phyloP scores from a whole-genome alignment of 2,888 invertebrate species.

The Cataglyphis altisquamis region DNA sequence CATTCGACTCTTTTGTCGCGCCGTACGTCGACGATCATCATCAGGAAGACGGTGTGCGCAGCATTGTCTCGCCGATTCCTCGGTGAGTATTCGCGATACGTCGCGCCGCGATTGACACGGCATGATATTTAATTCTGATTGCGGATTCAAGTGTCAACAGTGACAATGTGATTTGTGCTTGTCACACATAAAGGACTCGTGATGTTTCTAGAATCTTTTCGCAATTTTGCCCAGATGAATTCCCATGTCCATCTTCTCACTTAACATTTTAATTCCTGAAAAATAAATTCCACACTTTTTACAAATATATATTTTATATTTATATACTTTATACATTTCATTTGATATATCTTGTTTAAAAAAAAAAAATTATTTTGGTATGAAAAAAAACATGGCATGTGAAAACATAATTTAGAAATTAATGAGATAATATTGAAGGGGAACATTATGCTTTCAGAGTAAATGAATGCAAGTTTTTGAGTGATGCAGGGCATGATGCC shows the following conservation, averaged over 20 bases:
- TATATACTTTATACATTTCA: neutral
- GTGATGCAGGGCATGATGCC: conserved; percentile 85
- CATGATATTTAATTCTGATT: neutral
- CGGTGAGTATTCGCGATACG: conserved; percentile 32
- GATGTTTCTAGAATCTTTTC: neutral
- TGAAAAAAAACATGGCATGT: neutral
- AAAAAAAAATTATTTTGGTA: neutral
- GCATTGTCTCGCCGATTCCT: conserved; percentile 58
- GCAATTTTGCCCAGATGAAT: neutral
- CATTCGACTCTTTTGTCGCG: conserved; percentile 56
- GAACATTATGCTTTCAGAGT: conserved; percentile 70
- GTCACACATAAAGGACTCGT: neutral
- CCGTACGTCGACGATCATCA: conserved; percentile 35
- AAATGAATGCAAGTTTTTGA: conserved; percentile 77
- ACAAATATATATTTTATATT: neutral
- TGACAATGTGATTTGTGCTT: neutral
- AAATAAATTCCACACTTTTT: neutral
- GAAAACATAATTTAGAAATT: neutral
- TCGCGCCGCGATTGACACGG: neutral
- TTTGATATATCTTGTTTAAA: neutral
- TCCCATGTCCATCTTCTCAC: neutral
- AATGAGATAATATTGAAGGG: neutral
- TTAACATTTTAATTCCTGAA: neutral
- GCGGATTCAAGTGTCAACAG: neutral
- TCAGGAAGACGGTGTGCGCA: conserved; percentile 56